Evolutionary conservation across 2,888 invertebrate genomes (phyloP), one percentile per base, ranked within the genome.

Genomic region (Agapetus fuscipes): DNA sequence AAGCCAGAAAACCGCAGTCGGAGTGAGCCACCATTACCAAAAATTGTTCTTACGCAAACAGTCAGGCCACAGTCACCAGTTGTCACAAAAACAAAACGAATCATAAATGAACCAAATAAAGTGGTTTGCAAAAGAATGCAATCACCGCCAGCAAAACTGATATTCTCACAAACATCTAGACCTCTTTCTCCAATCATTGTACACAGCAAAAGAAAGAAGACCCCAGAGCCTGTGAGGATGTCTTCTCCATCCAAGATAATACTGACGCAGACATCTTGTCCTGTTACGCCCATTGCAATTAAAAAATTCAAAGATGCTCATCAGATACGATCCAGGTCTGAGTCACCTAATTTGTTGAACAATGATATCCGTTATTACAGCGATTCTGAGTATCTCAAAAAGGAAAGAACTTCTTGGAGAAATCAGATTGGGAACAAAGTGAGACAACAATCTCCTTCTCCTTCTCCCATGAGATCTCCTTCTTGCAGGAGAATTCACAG

Each of bases 401-500:
- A 30, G 30, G 9, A 13, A 16, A 35, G 17, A 16, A 14, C 38
- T 15, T 26, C 24, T n/a, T 16, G 17, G 12, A 20, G 5, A 20
- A 9, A 4, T 6, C 4, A 20, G 9, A 6, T 9, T 20, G 17
- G 15, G 3, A 30, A 26, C 6, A 47, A 37, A 10, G 13, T 43
- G 7, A 37, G 46, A 2, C 30, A 41, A 17, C 61, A 68, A 36
- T 67, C 72, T 1, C 63, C 67, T 3, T 74, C 74, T n/a, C 72
- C 75, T 1, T 71, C 77, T 3, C 68, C 75, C 10, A 58, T 75
- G 32, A 67, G 80, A 43, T 81, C 81, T 0, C 80, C 82, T 1
- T 78, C 80, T 0, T 73, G 72, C 49, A 68, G 81, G 9, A 74
- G 77, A 43, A 80, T 81, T 45, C 71, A 76, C 48, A 70, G 59